Evolutionary conservation across 2,113 vertebrate species (phyloP), one percentile per base, ranked within the genome.

Genomic region (Orthonyx spaldingii): DNA sequence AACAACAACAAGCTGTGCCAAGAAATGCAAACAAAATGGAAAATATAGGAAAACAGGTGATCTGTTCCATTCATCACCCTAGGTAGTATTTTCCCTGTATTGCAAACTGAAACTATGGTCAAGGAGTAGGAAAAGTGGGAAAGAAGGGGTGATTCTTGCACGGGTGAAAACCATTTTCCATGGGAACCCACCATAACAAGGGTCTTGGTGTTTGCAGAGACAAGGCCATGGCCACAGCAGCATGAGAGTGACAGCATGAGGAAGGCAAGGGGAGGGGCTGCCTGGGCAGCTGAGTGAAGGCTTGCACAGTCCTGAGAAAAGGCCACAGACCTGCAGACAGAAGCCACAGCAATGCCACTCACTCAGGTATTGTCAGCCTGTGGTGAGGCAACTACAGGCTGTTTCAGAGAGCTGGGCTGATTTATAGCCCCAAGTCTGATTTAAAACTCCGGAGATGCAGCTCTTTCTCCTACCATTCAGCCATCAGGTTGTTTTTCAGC

Each of bases 311-410:
- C 44, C 59, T 23, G 30, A 42, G 52, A 10, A 46, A 15, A 39
- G 33, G 32, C 16, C 44, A 39, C 33, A 15, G 44, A 11, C 6
- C 33, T 26, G 21, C 39, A 27, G 65, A 12, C 1, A 37, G 47
- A 42, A n/a, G 24, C 41, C 44, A 35, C 13, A 77, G 41, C 52
- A 23, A 7, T 4, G 18, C 6, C 7, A 3, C 52, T 24, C 0
- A 0, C 14, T 19, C 1, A 0, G 65, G 13, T 32, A 17, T 7
- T 60, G 61, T 39, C 1, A 0, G 39, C 49, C 42, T 10, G 4
- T 12, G 11, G 3, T 10, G 44, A 18, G 59, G 37, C 28, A 84
- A 33, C 24, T 26, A 7, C 15, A 33, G 42, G 9, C 32, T 66
- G 47, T 46, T 78, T 42, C 14, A 37, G 33, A 32, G 39, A 84